Percentiles rank a stretch among this genome's conserved stretches.
Evolutionary conservation across 2,888 invertebrate genomes (phyloP).

Genomic region (Acholoe squamosa): DNA sequence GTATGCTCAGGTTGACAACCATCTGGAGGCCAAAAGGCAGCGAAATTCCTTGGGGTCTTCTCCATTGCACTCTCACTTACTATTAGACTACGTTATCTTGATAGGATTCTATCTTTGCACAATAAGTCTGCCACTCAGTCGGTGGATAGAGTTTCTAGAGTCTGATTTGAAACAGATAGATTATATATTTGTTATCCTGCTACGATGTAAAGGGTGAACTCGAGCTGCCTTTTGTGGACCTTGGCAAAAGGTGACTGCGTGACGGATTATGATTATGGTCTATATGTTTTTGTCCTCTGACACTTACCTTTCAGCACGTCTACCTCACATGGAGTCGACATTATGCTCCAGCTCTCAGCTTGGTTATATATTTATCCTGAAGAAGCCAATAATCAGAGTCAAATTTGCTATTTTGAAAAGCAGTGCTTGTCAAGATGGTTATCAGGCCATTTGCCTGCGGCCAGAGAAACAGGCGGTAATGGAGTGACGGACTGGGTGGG

Average conservation of each 20-base stretch:
- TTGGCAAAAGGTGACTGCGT: neutral
- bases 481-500: neutral
- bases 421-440: constrained; percentile 24
- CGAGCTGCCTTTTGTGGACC: neutral
- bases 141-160: neutral
- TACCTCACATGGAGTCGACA: constrained; percentile 1
- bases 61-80: neutral
- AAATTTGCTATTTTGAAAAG: constrained; percentile 22
- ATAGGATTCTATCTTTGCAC: neutral
- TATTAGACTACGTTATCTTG: neutral
- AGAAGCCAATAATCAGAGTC: constrained; percentile 44
- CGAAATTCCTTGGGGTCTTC: neutral
- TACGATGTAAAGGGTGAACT: neutral
- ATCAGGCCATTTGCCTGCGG: constrained; percentile 15
- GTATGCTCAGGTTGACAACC: neutral
- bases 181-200: neutral
- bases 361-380: constrained; percentile 33
- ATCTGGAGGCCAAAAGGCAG: neutral
- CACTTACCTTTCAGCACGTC: neutral
- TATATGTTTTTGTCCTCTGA: neutral
- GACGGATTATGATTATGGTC: constrained; percentile 11
- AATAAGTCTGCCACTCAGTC: neutral
- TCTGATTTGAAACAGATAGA: neutral
- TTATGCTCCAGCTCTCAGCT: neutral
- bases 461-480: neutral